phyloP scores from a whole-genome alignment of 1,140 invertebrate species.

The Mya arenaria region DNA sequence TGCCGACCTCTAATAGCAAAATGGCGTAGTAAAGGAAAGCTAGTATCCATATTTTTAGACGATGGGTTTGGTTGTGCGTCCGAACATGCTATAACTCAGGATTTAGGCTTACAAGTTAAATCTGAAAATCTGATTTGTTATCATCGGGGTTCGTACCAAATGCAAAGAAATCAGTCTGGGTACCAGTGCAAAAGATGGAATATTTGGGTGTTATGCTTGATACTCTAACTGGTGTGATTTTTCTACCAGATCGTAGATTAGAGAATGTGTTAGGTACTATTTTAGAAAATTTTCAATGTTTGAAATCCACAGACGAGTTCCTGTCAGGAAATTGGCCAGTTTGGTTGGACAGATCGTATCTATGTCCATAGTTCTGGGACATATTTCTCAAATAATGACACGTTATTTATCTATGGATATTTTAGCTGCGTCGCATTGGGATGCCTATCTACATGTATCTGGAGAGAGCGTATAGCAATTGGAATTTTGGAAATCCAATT shows the following conservation, averaged over 20 bases:
- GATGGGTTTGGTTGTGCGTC: neutral
- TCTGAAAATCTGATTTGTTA: neutral
- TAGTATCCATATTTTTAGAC: neutral
- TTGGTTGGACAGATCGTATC: conserved; percentile 24
- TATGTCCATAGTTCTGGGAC: conserved; percentile 14
- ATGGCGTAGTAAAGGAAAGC: conserved; percentile 27
- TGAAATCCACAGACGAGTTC: neutral
- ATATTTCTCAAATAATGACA: conserved; percentile 29
- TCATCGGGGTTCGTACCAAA: neutral
- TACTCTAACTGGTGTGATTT: neutral
- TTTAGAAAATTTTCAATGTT: neutral
- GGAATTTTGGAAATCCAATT: too few relatives aligned
- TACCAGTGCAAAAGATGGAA: neutral
- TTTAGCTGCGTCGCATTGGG: neutral
- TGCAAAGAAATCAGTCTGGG: neutral
- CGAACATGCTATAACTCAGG: neutral
- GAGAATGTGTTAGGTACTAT: neutral
- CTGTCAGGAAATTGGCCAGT: neutral
- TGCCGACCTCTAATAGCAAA: conserved; percentile 38
- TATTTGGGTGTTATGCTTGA: neutral
- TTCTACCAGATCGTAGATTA: neutral
- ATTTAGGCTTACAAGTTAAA: neutral
- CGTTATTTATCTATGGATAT: conserved; percentile 7
- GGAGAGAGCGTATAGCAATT: too few relatives aligned
- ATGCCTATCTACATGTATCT: too few relatives aligned